Evolutionary conservation across 2,888 invertebrate species (phyloP), one percentile per base, ranked within the genome.

Genomic region (Spialia ferax): DNA sequence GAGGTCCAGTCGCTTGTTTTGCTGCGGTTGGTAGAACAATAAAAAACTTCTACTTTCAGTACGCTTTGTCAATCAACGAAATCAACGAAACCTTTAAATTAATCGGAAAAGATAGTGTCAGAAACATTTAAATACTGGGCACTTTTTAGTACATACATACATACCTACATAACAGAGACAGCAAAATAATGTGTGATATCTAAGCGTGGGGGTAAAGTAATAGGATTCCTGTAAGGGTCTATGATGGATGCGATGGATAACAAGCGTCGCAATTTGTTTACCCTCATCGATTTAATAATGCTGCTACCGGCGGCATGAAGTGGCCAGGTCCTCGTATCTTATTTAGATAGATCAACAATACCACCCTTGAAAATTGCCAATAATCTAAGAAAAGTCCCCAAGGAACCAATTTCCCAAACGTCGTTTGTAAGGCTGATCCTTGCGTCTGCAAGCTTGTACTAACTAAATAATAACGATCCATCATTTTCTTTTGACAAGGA

Each of bases 261-360:
- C 88, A 90, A 92, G 91, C 86, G 89, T 89, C 88, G 90, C 92
- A 92, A 93, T 93, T 93, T 93, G 93, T 92, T 92, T 92, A 88
- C 91, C 89, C 90, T 91, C 87, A 89, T 88, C 87, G 89, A 83
- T 84, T 86, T 85, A 86, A 87, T 87, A 85, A 13, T 38, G 38
- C 50, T 32, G 35, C 48, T 86, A 88, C 83, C 83, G 81, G 81
- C 79, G 77, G 76, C 62, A 77, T 78, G 79, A 84, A 82, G 83
- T 82, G 84, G 82, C 81, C 13, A 84, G 84, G 86, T 83, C 85
- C 80, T 82, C 81, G 80, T 86, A 84, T 84, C 84, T 84, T 87
- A 88, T 90, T 88, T 87, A 88, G 89, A 85, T 84, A 87, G 86
- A 91, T 91, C 89, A 86, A 89, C 86, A 87, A 88, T 83, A 76